Base-by-base conservation (phyloP, 2,888 invertebrate genomes). In the Augiades crinisus region DNA sequence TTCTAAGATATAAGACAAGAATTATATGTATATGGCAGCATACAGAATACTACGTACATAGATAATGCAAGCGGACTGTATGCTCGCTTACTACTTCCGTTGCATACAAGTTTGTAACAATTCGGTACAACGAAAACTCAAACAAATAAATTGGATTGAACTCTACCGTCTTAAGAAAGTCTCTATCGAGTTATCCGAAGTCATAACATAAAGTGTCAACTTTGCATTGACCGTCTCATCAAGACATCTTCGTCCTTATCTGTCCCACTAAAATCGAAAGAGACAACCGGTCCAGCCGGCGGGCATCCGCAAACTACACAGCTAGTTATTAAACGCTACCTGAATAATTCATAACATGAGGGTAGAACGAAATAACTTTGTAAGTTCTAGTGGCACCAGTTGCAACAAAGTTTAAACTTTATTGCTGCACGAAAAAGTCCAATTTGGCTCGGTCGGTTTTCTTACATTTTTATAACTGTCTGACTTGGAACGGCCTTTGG, bases 261-360 rank as follows among this genome's bases (percentile, higher is more conserved):
- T 49, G 61, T 54, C 56, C 60, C 62, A 61, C 67, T 63, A 62
- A 56, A 68, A 63, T 54, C 60, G 69, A 75, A 63, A 61, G 70
- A 61, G 73, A 72, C 63, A 60, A 63, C 57, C 41, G 54, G 47
- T 49, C 54, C 62, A 63, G 60, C 64, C 63, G 63, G 58, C 63
- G 68, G 66, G 61, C 60, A 64, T 63, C 64, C 65, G 65, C 64
- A 67, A 64, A 71, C 75, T 70, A 71, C 70, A 64, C 64, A 69
- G 63, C 70, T 75, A 79, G 82, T 85, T 88, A 88, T 85, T 86
- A 86, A 84, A 80, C 78, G 77, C 67, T 72, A 75, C 70, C 72
- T 88, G 88, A 87, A 88, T 88, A 75, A 88, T 87, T 88, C 87
- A 88, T 88, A 75, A 69, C 67, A 66, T 61, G 78, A 72, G 80